These are phyloP conservation scores for Phrynosoma platyrhinos DNA, from an alignment of 2,113 vertebrate genomes.

Conservation along the genomic window DNA sequence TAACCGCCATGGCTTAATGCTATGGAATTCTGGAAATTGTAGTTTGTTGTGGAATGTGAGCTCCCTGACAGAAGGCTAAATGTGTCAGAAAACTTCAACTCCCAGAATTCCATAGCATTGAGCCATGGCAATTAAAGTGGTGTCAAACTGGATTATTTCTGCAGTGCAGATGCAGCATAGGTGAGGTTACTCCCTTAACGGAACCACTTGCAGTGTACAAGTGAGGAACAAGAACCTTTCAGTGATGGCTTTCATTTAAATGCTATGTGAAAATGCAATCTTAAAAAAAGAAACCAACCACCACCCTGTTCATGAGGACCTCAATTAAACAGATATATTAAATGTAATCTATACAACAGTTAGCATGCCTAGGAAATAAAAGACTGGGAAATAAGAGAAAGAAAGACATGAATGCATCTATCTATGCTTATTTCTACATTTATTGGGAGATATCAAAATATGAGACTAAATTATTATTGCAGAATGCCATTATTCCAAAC, in stretches of 20 bases:
- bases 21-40: too few relatives aligned
- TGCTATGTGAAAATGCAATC: conserved; percentile 3
- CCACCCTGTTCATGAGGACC: background rate
- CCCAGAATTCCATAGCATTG: too few relatives aligned
- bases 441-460: background rate
- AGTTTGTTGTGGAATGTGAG: too few relatives aligned
- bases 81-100: too few relatives aligned
- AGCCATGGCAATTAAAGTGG: too few relatives aligned
- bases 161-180: background rate
- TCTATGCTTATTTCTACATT: conserved; percentile 39
- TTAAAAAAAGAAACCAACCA: background rate
- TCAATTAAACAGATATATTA: conserved; percentile 25
- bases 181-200: background rate
- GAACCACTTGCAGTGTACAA: background rate
- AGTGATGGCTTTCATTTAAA: conserved; percentile 38
- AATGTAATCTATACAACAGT: conserved; percentile 4
- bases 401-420: conserved; percentile 30
- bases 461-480: background rate
- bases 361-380: conserved; percentile 18
- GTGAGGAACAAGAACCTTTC: conserved; percentile 6
- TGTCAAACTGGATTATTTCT: background rate
- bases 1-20: too few relatives aligned
- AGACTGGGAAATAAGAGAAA: background rate
- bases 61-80: too few relatives aligned
- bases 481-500: background rate